Conservation (phyloP, 2,113 vertebrate genomes). For the Poecilia latipinna region DNA sequence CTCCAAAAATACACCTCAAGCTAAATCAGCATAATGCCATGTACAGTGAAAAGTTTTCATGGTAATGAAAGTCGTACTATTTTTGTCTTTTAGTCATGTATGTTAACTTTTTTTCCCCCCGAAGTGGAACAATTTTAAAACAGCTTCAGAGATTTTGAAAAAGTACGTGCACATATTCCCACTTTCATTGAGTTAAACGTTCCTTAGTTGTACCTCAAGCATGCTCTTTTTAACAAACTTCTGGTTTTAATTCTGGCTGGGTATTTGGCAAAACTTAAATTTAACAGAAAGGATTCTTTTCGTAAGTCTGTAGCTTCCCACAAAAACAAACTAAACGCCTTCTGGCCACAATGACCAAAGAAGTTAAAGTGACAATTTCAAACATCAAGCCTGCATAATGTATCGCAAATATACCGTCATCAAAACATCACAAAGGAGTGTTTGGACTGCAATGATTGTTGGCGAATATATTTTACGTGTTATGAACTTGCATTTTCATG, state of each 20-base stretch:
- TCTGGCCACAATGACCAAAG: no score
- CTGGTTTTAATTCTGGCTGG: neutral
- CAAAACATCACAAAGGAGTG: no score
- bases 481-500: no score
- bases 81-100: neutral
- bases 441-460: no score
- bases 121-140: neutral
- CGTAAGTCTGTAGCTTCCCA: neutral
- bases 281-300: neutral
- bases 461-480: no score
- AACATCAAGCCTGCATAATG: no score
- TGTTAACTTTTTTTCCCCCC: neutral
- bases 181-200: no score
- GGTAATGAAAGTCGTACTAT: neutral
- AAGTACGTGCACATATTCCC: neutral
- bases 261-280: neutral
- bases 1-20: slow-evolving; percentile 50
- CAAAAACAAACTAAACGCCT: neutral
- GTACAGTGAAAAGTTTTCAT: slow-evolving; percentile 35
- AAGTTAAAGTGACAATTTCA: no score
- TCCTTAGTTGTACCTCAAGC: neutral
- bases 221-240: neutral
- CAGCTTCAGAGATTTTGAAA: neutral
- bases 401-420: no score
- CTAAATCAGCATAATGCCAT: slow-evolving; percentile 78